phyloP scores from a whole-genome alignment of 92 coral and sea anemone species.

The Epizoanthus scotinus region DNA sequence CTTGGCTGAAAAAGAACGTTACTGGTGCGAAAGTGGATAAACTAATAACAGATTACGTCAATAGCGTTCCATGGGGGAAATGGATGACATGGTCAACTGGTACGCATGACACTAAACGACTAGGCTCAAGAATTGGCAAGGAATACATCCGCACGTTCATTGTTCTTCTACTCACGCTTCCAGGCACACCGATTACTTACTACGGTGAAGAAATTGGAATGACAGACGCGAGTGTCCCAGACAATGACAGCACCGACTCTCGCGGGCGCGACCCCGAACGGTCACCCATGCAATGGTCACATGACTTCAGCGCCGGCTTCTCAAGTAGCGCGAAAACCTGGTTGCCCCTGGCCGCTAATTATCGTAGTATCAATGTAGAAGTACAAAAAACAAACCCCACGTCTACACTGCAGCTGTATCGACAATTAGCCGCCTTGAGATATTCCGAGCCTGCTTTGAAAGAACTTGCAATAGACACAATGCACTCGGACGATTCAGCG shows the following conservation, averaged over 20 bases:
- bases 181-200: slow-evolving; percentile 88
- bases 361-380: slow-evolving; percentile 57
- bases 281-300: slow-evolving; percentile 77
- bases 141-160: slow-evolving; percentile 62
- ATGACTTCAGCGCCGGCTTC: slow-evolving; percentile 59
- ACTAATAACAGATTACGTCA: slow-evolving; percentile 59
- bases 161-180: slow-evolving; percentile 75
- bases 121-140: slow-evolving; percentile 69
- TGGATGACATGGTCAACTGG: slow-evolving; percentile 94
- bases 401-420: slow-evolving; percentile 59
- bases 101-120: slow-evolving; percentile 72
- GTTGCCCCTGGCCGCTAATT: slow-evolving; percentile 64
- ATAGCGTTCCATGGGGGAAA: slow-evolving; percentile 66
- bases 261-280: slow-evolving; percentile 66
- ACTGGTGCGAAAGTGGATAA: slow-evolving; percentile 67
- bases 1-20: slow-evolving; percentile 41
- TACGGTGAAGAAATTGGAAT: slow-evolving; percentile 96
- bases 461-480: slow-evolving; percentile 53
- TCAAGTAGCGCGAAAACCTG: slow-evolving; percentile 48
- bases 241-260: slow-evolving; percentile 1
- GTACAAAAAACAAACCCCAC: slow-evolving; percentile 55
- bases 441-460: slow-evolving; percentile 46
- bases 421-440: slow-evolving; percentile 57
- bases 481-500: slow-evolving; percentile 59
- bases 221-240: slow-evolving; percentile 62